phyloP scores from a whole-genome alignment of 2,113 vertebrate genomes.

The Terrapene triunguis region DNA sequence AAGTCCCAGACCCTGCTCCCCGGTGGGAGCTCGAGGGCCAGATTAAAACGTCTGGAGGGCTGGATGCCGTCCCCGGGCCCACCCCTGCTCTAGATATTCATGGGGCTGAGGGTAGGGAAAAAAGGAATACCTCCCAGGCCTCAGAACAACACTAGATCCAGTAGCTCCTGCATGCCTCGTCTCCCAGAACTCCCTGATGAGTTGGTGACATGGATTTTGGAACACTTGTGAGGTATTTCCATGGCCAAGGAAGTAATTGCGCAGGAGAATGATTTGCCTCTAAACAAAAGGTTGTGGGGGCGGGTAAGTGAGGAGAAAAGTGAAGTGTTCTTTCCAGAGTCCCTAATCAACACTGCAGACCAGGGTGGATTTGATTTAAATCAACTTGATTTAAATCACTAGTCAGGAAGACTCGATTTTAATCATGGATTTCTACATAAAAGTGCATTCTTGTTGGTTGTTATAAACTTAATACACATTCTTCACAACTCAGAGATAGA shows the following conservation, averaged over 20 bases:
- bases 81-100: not conserved
- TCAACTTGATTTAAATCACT: too few species aligned
- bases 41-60: too few species aligned
- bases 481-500: too few species aligned
- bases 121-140: not conserved
- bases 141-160: not conserved
- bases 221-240: not conserved
- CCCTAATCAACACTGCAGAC: not conserved
- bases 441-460: too few species aligned
- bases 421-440: too few species aligned
- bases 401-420: too few species aligned
- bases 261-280: not conserved
- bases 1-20: too few species aligned
- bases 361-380: too few species aligned
- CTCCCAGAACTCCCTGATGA: not conserved
- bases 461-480: too few species aligned
- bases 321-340: not conserved
- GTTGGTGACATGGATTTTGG: not conserved
- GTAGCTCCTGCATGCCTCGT: not conserved
- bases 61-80: too few species aligned
- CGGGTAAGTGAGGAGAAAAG: not conserved
- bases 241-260: not conserved
- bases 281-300: not conserved
- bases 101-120: not conserved
- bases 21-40: too few species aligned